Evolutionary conservation across 2,113 vertebrate genomes (phyloP).

Genomic region (Chrysochloris asiatica): DNA sequence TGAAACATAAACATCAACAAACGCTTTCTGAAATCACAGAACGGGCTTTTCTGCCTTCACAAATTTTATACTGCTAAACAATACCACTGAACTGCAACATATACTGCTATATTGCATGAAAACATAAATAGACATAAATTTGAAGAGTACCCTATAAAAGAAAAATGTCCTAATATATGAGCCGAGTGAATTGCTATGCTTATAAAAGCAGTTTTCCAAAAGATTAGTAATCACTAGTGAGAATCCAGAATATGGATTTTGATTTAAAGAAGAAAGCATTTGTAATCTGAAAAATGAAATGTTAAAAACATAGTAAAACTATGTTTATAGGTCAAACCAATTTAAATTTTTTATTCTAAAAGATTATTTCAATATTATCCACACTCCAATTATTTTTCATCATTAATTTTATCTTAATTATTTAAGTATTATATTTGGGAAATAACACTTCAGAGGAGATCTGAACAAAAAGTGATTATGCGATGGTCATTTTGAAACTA

Average conservation of each 20-base stretch:
- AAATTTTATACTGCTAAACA: background rate
- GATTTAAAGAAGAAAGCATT: background rate
- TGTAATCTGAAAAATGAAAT: background rate
- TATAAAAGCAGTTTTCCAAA: conserved; percentile 3
- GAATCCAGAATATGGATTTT: background rate
- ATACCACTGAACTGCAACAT: background rate
- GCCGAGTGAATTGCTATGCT: background rate
- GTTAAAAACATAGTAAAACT: too few relatives aligned
- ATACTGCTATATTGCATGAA: background rate
- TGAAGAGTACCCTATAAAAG: conserved; percentile 1
- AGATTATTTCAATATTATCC: background rate
- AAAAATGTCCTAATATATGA: background rate
- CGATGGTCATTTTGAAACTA: background rate
- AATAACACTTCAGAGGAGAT: background rate
- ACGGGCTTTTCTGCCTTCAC: background rate
- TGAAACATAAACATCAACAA: background rate
- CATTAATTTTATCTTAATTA: conserved; percentile 9
- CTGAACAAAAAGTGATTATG: background rate
- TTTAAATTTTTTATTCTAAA: conserved; percentile 31
- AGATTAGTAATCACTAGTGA: background rate
- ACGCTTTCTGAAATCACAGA: background rate
- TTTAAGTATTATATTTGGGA: background rate
- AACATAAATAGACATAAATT: conserved; percentile 42
- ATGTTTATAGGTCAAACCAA: background rate
- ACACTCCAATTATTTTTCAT: background rate